Percentiles rank a stretch among this genome's conserved stretches.
These are phyloP conservation scores for Tricholauxania praeusta DNA, from an alignment of 2,888 invertebrate genomes.

Conservation along the genomic window DNA sequence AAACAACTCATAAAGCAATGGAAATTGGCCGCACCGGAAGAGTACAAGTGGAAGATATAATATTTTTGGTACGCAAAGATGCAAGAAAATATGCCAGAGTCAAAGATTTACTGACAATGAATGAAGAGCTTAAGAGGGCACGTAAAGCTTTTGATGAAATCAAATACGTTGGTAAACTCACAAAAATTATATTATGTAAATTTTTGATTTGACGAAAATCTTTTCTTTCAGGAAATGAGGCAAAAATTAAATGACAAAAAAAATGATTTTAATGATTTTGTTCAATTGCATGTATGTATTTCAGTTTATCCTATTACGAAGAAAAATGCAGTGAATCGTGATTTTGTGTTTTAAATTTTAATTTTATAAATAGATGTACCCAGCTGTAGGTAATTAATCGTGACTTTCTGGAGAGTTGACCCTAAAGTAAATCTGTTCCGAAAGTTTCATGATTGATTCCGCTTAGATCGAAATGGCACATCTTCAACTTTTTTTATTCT, in stretches of 20 bases:
- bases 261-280: background rate
- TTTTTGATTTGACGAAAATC: background rate
- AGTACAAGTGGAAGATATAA: constrained; percentile 98
- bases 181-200: constrained; percentile 9
- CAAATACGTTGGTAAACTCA: constrained; percentile 88
- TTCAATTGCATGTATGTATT: no score
- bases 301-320: no score
- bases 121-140: constrained; percentile 98
- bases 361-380: no score
- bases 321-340: no score
- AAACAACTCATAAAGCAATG: constrained; percentile 95
- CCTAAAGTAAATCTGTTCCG: no score
- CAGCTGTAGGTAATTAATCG: no score
- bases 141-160: constrained; percentile 99
- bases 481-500: no score
- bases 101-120: constrained; percentile 97
- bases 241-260: constrained; percentile 64
- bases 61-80: constrained; percentile 96
- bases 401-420: no score
- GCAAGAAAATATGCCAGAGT: constrained; percentile 96
- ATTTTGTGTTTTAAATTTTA: no score
- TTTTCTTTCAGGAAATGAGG: constrained; percentile 60
- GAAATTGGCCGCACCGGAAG: constrained; percentile 96
- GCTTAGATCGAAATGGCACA: no score
- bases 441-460: no score